phyloP scores from a whole-genome alignment of 2,797 vertebrate genomes.

The Halcyon leucocephala region DNA sequence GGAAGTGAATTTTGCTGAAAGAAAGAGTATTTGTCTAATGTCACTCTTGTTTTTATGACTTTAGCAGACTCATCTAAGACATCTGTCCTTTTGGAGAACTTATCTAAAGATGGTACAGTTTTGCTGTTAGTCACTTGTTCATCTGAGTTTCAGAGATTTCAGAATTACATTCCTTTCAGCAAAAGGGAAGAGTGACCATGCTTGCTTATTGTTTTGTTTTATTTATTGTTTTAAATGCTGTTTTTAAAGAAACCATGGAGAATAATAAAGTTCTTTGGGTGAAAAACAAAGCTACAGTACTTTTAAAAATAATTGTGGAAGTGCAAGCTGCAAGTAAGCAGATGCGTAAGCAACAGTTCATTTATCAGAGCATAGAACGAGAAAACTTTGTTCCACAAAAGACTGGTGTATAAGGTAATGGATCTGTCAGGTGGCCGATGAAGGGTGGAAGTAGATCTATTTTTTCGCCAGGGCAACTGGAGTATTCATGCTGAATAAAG shows the following conservation, averaged over 20 bases:
- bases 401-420: neutral
- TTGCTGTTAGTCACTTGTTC: neutral
- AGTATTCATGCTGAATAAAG: neutral
- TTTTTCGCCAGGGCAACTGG: neutral
- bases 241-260: neutral
- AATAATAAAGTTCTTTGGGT: neutral
- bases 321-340: neutral
- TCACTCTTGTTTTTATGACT: neutral
- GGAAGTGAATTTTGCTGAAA: neutral
- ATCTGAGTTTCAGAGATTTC: neutral
- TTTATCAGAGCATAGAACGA: neutral
- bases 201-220: neutral
- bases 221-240: neutral
- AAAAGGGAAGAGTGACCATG: neutral
- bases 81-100: neutral
- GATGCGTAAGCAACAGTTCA: neutral
- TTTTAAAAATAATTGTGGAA: neutral
- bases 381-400: neutral
- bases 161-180: neutral
- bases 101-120: neutral
- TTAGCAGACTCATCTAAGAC: neutral
- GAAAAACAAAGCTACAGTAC: neutral
- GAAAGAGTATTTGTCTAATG: neutral
- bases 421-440: neutral
- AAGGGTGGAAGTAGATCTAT: neutral